Evolutionary conservation across 1,140 invertebrate genomes (phyloP).

Genomic region (Megalonaias nervosa): DNA sequence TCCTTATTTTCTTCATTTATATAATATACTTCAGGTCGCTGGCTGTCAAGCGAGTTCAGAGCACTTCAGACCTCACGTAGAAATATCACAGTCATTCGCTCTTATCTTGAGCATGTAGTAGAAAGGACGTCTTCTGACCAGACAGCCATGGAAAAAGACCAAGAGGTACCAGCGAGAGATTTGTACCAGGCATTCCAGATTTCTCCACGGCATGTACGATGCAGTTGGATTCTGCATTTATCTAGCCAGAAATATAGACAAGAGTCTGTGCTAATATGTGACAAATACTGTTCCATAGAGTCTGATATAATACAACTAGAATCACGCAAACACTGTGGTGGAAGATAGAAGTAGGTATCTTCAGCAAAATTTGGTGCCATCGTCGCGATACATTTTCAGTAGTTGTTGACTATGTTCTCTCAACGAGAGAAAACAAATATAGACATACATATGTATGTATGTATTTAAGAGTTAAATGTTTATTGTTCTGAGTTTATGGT

Average conservation of each 20-base stretch:
- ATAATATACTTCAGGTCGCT: slow-evolving; percentile 7
- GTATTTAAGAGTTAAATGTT: no score
- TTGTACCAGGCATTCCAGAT: not conserved
- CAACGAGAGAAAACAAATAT: no score
- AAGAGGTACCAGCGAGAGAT: slow-evolving; percentile 10
- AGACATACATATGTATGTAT: no score
- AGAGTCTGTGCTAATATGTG: not conserved
- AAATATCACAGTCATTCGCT: not conserved
- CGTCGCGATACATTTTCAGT: no score
- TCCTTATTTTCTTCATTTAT: no score
- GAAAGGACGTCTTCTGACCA: slow-evolving; percentile 4
- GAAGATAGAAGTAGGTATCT: not conserved
- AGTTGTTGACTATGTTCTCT: no score
- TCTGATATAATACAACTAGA: not conserved
- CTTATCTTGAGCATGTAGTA: slow-evolving; percentile 13
- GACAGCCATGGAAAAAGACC: slow-evolving; percentile 2
- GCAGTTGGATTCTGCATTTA: not conserved
- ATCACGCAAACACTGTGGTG: slow-evolving; percentile 1
- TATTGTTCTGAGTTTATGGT: no score
- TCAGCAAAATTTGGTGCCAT: no score
- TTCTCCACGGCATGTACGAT: slow-evolving; percentile 13
- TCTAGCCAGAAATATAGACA: not conserved
- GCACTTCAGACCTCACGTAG: not conserved
- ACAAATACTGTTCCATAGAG: slow-evolving; percentile 1
- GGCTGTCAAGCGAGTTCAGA: slow-evolving; percentile 8